These are phyloP conservation scores for Lagocephalus sceleratus DNA, from an alignment of 2,797 vertebrate species.

Conservation along the genomic window DNA sequence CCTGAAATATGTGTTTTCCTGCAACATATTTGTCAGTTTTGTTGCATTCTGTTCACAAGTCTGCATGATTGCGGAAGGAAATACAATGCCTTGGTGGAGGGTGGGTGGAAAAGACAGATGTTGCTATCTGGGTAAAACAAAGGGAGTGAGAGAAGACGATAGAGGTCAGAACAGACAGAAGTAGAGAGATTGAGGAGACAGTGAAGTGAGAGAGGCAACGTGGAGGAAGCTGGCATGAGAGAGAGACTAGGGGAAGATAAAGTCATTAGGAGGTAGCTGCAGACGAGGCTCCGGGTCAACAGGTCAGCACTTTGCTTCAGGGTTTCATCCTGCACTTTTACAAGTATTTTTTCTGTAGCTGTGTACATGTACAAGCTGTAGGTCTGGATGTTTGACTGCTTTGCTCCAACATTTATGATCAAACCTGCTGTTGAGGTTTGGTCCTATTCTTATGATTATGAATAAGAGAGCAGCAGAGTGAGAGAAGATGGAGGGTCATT, in stretches of 20 bases:
- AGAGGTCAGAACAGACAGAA: slow-evolving; percentile 21
- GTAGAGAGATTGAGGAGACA: slow-evolving; percentile 1
- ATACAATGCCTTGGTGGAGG: slow-evolving; percentile 1
- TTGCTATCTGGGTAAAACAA: slow-evolving; percentile 15
- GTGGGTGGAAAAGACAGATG: slow-evolving; percentile 11
- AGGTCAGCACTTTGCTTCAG: slow-evolving; percentile 54
- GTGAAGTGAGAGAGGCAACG: background rate
- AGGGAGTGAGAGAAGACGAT: background rate
- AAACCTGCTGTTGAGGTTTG: slow-evolving; percentile 24
- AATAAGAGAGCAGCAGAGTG: slow-evolving; percentile 2
- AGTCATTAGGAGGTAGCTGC: slow-evolving; percentile 56
- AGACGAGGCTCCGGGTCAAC: slow-evolving; percentile 34
- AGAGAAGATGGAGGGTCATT: background rate
- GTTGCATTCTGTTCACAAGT: background rate
- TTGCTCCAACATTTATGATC: slow-evolving; percentile 9
- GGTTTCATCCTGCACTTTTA: slow-evolving; percentile 19
- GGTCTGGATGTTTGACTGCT: slow-evolving; percentile 45
- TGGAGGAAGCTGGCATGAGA: background rate
- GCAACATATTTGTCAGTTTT: background rate
- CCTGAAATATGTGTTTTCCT: background rate
- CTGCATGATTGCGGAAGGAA: background rate
- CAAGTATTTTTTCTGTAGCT: too few relatives aligned
- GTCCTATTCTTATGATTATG: slow-evolving; percentile 26
- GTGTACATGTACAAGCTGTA: slow-evolving; percentile 30
- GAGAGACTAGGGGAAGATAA: slow-evolving; percentile 25